Base-by-base conservation (phyloP, 2,113 vertebrate genomes). In the Phoxinus phoxinus region DNA sequence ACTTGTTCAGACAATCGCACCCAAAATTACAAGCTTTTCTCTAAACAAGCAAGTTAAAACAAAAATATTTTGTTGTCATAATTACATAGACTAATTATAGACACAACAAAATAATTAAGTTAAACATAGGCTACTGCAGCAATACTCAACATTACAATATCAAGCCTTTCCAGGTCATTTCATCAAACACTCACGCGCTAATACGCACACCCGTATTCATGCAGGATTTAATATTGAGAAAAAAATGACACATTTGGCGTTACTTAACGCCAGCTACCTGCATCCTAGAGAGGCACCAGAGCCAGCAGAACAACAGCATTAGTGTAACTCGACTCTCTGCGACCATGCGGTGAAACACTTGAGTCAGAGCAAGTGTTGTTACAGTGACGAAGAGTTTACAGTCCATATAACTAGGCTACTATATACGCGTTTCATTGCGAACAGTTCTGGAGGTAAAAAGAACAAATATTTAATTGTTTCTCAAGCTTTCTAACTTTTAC, bases 181-280 rank as follows among this genome's bases (percentile, higher is more conserved):
- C 10, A 44, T 44, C 23, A 44, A 44, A 41, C 71, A 19, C 12
- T 65, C 61, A 73, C 23, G 37, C 10, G 6, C 21, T 21, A 23
- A 13, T 11, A 25, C 23, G 73, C 13, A 51, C 59, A 67, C n/a
- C 4, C 25, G 61, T 69, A 59, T 11, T 75, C 48, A 69, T 46
- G 10, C 15, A 21, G 23, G 78, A 65, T 13, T 81, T 21, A 13
- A 32, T 72, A 83, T 83, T 83, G 25, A 41, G 17, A 5, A 37
- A n/a, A 37, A 82, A 82, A 69, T 4, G 19, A 58, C 59, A 61
- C 25, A 48, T 37, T 46, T 72, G n/a, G 30, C 67, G 32, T 72
- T 72, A 72, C 81, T 83, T 83, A 41, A 84, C 69, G 84, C 87
- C 86, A 71, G 59, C 23, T 91, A 93, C 83, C 59, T 30, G 84